Percentiles rank a stretch among this genome's conserved stretches.
Evolutionary conservation across 92 coral and sea anemone species (phyloP).

Genomic region (Bergia puertoricense): DNA sequence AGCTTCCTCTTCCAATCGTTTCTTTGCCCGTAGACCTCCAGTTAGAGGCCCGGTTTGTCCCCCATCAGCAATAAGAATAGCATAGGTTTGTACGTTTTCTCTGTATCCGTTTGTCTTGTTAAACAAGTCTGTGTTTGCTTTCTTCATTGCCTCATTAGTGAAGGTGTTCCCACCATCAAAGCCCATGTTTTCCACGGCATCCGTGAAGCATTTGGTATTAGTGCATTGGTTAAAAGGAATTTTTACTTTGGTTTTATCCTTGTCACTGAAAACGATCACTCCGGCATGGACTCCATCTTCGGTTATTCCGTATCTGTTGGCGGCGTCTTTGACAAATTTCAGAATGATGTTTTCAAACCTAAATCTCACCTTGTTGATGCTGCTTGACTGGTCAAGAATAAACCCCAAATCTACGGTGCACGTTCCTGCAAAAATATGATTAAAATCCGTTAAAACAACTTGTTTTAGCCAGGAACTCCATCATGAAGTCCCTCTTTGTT

Average conservation of each 20-base stretch:
- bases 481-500: too few relatives aligned
- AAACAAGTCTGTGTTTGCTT: background rate
- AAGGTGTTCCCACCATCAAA: background rate
- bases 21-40: background rate
- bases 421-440: background rate
- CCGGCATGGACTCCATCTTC: conserved; percentile 1
- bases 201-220: background rate
- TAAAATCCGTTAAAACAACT: too few relatives aligned
- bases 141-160: background rate
- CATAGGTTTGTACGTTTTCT: background rate
- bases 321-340: conserved; percentile 7
- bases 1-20: background rate
- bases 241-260: background rate
- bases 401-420: background rate
- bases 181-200: background rate
- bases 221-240: background rate
- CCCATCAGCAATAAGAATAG: background rate
- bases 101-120: background rate
- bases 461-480: too few relatives aligned
- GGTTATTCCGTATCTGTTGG: background rate
- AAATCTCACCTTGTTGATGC: background rate
- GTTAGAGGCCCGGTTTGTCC: background rate
- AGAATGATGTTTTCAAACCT: background rate
- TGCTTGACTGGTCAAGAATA: conserved; percentile 17
- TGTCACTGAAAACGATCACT: background rate